phyloP scores from a whole-genome alignment of 2,113 vertebrate genomes.

The Tiliqua scincoides region DNA sequence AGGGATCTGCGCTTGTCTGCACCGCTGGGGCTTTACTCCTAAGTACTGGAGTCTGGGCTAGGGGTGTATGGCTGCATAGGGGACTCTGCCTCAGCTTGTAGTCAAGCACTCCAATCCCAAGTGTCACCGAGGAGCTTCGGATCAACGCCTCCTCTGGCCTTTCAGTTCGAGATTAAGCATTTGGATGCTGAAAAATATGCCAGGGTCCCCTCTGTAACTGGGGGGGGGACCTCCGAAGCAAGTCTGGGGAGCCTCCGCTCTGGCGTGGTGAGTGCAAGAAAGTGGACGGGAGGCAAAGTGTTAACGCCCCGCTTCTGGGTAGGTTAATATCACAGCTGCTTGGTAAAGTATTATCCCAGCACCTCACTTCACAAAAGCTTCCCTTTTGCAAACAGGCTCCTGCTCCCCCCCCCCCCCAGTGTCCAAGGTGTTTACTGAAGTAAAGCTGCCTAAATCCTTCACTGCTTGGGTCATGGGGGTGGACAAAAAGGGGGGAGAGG shows the following conservation, averaged over 20 bases:
- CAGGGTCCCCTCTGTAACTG: constrained; percentile 34
- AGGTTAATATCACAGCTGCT: constrained; percentile 94
- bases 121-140: background rate
- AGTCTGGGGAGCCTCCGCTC: constrained; percentile 41
- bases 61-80: background rate
- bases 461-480: constrained; percentile 86
- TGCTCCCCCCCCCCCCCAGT: constrained; percentile 84
- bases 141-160: background rate
- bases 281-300: constrained; percentile 75
- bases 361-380: constrained; percentile 92
- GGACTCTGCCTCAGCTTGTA: background rate
- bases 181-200: constrained; percentile 48
- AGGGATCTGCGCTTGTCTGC: background rate
- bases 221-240: constrained; percentile 56
- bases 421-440: constrained; percentile 98
- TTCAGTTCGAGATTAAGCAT: constrained; percentile 46
- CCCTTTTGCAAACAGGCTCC: constrained; percentile 93
- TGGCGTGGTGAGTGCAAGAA: constrained; percentile 61
- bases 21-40: background rate
- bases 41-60: background rate
- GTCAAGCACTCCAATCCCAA: constrained; percentile 39
- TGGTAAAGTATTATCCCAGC: constrained; percentile 89
- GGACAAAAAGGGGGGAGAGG: constrained; percentile 62
- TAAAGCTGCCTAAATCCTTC: constrained; percentile 97
- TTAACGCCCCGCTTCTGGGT: constrained; percentile 80